Conservation (phyloP, 2,113 vertebrate species). For the Percopsis transmontana region DNA sequence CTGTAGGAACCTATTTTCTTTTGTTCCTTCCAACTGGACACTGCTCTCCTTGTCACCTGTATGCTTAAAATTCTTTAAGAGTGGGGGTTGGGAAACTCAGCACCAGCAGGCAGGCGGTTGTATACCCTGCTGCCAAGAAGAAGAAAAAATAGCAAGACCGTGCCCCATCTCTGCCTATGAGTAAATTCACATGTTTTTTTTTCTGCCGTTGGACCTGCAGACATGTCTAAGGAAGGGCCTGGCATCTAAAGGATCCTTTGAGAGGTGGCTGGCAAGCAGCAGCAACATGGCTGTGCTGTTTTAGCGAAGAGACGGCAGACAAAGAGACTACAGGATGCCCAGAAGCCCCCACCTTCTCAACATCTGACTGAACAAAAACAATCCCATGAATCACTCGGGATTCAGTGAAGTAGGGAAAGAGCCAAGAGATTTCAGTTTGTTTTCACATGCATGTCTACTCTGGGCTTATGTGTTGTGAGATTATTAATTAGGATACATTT, state of each 20-base stretch:
- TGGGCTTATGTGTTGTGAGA: conserved; percentile 58
- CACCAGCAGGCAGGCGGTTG: conserved; percentile 39
- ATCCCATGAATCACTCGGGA: conserved; percentile 75
- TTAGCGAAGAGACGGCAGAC: conserved; percentile 71
- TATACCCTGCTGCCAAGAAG: conserved; percentile 33
- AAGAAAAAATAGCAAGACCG: conserved; percentile 14
- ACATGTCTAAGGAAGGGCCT: conserved; percentile 40
- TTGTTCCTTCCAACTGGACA: conserved; percentile 13
- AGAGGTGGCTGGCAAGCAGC: conserved; percentile 59
- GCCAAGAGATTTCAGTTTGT: conserved; percentile 75
- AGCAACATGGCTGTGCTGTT: conserved; percentile 61
- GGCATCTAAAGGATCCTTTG: conserved; percentile 50
- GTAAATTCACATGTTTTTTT: conserved; percentile 26
- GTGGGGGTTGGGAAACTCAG: conserved; percentile 44
- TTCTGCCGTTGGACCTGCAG: conserved; percentile 13
- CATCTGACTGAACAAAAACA: conserved; percentile 78
- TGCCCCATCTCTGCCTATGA: conserved; percentile 10
- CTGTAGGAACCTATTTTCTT: conserved; percentile 2
- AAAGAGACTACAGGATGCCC: conserved; percentile 76
- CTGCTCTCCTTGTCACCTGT: conserved; percentile 50
- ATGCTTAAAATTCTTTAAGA: conserved; percentile 45
- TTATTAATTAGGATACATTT: conserved; percentile 77
- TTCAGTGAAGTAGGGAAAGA: conserved; percentile 57
- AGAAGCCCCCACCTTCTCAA: conserved; percentile 42
- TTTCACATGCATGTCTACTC: conserved; percentile 65